Evolutionary conservation across 2,888 invertebrate species (phyloP), one percentile per base, ranked within the genome.

Genomic region (Leucophenga maculata): DNA sequence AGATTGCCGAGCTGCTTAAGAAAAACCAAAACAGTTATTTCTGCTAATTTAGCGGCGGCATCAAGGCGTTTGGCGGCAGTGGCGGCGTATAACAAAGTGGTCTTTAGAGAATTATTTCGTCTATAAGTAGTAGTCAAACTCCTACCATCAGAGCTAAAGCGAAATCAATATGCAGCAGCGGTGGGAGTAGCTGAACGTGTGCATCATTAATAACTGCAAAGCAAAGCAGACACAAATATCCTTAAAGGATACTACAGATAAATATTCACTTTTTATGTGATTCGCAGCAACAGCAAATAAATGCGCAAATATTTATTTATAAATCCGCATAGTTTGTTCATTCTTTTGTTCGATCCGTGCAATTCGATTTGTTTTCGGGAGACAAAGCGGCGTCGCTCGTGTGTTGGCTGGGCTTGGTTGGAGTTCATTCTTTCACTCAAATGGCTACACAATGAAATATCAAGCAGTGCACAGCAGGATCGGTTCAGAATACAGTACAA

Each of bases 1-100:
- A 55, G 20, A 9, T 22, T 11, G 64, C 26, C 16, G 62, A 64
- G 64, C 64, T 32, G 69, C 70, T 74, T 69, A 62, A 71, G 72
- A 68, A 72, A 75, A n/a, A 76, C 69, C 74, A 70, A 72, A 71
- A 77, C 79, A 77, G 84, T 84, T 80, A 82, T 82, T 80, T 83
- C 83, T 73, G 69, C 59, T 84, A 78, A 80, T 80, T 84, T 80
- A 83, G 81, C 80, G 81, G 79, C 69, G 75, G 75, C 75, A 74
- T 50, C 72, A 71, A 54, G 50, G 18, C 52, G 18, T 9, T 9
- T 52, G 52, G 52, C n/a, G n/a, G 31, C 52, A 39, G 44, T 13
- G n/a, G 31, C 52, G 60, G 44, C 39, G 18, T 13, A 50, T n/a
- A 50, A 50, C 50, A 50, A 50, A 50, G 50, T 50, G n/a, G n/a